Base-by-base conservation (phyloP, 2,797 vertebrate species). In the Danio albolineatus region DNA sequence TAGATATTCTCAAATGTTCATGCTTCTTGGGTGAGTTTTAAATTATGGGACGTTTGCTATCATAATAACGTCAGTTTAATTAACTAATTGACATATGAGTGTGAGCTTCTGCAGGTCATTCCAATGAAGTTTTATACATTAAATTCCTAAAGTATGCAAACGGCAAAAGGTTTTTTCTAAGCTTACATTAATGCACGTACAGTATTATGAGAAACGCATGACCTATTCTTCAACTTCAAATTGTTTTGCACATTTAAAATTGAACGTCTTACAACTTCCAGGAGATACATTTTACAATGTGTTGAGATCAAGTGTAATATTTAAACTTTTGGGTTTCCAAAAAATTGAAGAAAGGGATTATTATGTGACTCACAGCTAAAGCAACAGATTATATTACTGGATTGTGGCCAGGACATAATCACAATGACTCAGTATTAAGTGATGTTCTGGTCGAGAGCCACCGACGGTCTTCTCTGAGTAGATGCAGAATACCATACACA, bases 301-400 rank as follows among this genome's bases (percentile, higher is more conserved):
- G 48, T 39, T 41, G 10, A 43, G 44, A 77, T 71, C 69, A 80
- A 65, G 54, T 82, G 61, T 7, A 74, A 82, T 82, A 80, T 79
- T 77, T 41, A 64, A 77, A 51, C 67, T 51, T 67, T 82, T 69
- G 48, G 62, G 73, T 75, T 82, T 85, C 77, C 80, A 77, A 49
- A 60, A 76, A 73, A 67, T 41, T 56, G 28, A n/a, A 80, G 62
- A 59, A 76, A 78, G 62, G 51, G 36, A 70, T 48, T 74, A 59
- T 74, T 70, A 70, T 66, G 36, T 69, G 66, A 56, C 79, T 78
- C 46, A 39, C 28, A 61, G 57, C 65, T 61, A 48, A 51, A 41
- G 80, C 73, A 76, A 64, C 69, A 85, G 69, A 80, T 85, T 82
- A 78, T 74, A 62, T 41, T 39, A 49, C 81, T 80, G 62, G 73